Percentiles rank a stretch among this genome's conserved stretches.
Conservation (phyloP, 2,113 vertebrate species). For the Nanorana parkeri region DNA sequence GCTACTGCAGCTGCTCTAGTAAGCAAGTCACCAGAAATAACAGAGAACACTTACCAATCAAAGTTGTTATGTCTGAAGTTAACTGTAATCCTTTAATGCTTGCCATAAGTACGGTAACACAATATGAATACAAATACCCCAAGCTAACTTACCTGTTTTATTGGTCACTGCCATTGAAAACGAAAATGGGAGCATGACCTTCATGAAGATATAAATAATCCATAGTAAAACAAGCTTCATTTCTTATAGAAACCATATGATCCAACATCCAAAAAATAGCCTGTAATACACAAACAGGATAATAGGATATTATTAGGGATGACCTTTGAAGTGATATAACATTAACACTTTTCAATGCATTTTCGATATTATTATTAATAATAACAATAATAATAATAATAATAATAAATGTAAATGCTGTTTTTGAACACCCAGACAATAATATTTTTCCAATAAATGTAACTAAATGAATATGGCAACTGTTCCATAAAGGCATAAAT, state of each 20-base stretch:
- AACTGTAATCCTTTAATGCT: neutral
- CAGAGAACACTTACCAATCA: no score
- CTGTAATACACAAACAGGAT: slow-evolving; percentile 70
- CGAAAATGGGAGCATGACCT: slow-evolving; percentile 72
- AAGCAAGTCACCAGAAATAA: no score
- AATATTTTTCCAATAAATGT: neutral
- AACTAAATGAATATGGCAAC: no score
- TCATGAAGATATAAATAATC: slow-evolving; percentile 79
- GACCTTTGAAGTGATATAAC: neutral
- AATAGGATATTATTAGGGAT: neutral
- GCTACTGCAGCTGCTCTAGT: no score
- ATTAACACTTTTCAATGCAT: neutral
- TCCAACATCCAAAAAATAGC: slow-evolving; percentile 68
- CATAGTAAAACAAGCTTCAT: slow-evolving; percentile 81
- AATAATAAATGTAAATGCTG: neutral
- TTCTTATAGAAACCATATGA: slow-evolving; percentile 73
- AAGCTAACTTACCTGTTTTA: slow-evolving; percentile 79
- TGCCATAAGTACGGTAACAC: neutral
- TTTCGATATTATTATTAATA: neutral
- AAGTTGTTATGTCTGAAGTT: no score
- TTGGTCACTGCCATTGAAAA: slow-evolving; percentile 80
- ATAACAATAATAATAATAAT: neutral
- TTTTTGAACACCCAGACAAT: neutral
- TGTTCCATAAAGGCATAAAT: no score
- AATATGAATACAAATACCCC: neutral